These are phyloP conservation scores for Leptopterna dolabrata DNA, from an alignment of 2,888 invertebrate genomes.

Conservation along the genomic window DNA sequence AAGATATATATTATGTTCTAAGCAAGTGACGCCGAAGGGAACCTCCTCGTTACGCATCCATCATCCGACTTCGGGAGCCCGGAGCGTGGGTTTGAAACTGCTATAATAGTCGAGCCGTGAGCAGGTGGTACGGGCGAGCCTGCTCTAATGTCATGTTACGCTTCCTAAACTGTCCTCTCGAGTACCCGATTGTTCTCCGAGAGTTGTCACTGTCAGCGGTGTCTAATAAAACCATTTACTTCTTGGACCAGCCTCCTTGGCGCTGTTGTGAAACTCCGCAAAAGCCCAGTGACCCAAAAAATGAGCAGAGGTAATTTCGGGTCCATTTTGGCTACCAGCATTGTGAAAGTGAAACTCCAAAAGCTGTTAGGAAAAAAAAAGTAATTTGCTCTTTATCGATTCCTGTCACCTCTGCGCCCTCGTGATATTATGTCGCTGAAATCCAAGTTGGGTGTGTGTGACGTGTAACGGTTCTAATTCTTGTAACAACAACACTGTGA, in stretches of 20 bases:
- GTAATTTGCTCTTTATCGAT: no score
- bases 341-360: not conserved
- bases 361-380: no score
- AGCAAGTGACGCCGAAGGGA: not conserved
- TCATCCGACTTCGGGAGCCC: not conserved
- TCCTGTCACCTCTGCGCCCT: no score
- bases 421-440: no score
- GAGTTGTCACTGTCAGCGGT: slow-evolving; percentile 21
- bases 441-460: no score
- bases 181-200: slow-evolving; percentile 19
- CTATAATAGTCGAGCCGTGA: not conserved
- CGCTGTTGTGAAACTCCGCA: not conserved
- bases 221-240: slow-evolving; percentile 6
- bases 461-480: no score
- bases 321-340: not conserved
- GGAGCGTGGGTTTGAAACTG: not conserved
- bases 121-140: not conserved
- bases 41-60: not conserved
- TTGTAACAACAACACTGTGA: no score
- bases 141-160: slow-evolving; percentile 13
- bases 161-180: slow-evolving; percentile 4
- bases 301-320: not conserved
- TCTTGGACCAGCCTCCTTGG: not conserved
- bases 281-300: slow-evolving; percentile 17
- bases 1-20: not conserved